phyloP scores from a whole-genome alignment of 2,797 vertebrate genomes.

The Centroberyx gerrardi region DNA sequence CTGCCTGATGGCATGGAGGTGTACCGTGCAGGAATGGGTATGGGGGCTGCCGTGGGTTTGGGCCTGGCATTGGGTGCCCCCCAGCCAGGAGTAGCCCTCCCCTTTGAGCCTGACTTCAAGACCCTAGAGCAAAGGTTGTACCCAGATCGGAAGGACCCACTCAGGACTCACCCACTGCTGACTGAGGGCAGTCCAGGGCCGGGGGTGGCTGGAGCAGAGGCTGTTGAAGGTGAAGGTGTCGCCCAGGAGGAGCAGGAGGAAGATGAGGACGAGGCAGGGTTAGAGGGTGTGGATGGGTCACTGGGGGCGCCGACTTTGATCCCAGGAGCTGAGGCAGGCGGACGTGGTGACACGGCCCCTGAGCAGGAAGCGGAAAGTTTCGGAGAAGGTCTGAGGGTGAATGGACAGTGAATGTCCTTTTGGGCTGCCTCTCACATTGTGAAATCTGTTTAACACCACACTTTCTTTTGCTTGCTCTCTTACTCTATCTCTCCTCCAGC shows the following conservation, averaged over 20 bases:
- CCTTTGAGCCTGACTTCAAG: constrained; percentile 94
- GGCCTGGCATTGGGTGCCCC: constrained; percentile 88
- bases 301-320: constrained; percentile 69
- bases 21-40: constrained; percentile 91
- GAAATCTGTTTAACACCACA: constrained; percentile 67
- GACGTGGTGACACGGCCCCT: constrained; percentile 61
- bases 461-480: constrained; percentile 73
- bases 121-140: constrained; percentile 93
- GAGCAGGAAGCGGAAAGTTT: constrained; percentile 82
- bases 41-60: constrained; percentile 91
- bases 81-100: constrained; percentile 80
- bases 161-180: constrained; percentile 85
- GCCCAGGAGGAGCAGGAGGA: constrained; percentile 79
- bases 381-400: constrained; percentile 84
- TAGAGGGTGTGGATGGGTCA: constrained; percentile 74
- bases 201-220: constrained; percentile 64
- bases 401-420: constrained; percentile 83
- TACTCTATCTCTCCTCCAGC: constrained; percentile 66
- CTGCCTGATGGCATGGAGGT: constrained; percentile 97
- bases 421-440: constrained; percentile 64
- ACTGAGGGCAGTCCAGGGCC: constrained; percentile 74
- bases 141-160: constrained; percentile 89
- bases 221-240: constrained; percentile 70
- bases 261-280: constrained; percentile 80
- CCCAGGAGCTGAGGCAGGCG: constrained; percentile 69